A percentile compares a stretch with the other conserved stretches of the same genome.
These are phyloP conservation scores for Platygyra sinensis DNA, from an alignment of 64 coral and sea anemone genomes.

Conservation along the genomic window DNA sequence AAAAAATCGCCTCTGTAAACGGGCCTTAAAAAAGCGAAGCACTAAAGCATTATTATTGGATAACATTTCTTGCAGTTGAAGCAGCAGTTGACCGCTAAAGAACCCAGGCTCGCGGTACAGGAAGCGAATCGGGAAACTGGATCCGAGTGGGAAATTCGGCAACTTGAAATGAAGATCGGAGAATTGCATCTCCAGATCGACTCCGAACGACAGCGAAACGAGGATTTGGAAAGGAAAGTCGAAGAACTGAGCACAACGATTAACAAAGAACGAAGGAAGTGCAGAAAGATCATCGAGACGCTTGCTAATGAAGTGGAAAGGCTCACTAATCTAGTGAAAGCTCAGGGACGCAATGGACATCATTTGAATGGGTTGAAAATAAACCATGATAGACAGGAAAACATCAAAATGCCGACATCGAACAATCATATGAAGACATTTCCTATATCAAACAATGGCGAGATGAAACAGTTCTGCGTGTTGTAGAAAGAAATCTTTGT, in stretches of 20 bases:
- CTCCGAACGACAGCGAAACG: constrained; percentile 52
- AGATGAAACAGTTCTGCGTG: constrained; percentile 36
- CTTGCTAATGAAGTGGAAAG: constrained; percentile 64
- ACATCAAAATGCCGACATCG: constrained; percentile 4
- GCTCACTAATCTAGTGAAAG: constrained; percentile 49
- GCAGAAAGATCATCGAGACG: constrained; percentile 49
- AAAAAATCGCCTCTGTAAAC: no score
- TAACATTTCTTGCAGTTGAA: constrained; percentile 22
- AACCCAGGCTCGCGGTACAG: background rate
- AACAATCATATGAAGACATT: constrained; percentile 32
- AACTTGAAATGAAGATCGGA: constrained; percentile 44
- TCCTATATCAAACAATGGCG: constrained; percentile 13
- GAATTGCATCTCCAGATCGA: constrained; percentile 28
- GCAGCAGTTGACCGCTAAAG: constrained; percentile 20
- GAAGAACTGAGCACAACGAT: constrained; percentile 49
- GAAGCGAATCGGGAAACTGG: constrained; percentile 6
- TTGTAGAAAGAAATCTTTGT: background rate
- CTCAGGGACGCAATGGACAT: constrained; percentile 36
- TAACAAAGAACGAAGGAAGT: constrained; percentile 44
- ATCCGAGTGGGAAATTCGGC: constrained; percentile 27
- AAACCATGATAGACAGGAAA: constrained; percentile 31
- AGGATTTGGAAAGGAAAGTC: constrained; percentile 36
- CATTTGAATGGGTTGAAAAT: constrained; percentile 21
- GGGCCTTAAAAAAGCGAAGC: background rate
- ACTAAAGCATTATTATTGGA: background rate